Evolutionary conservation across 2,113 vertebrate genomes (phyloP), one percentile per base, ranked within the genome.

Genomic region (Podocnemis expansa): DNA sequence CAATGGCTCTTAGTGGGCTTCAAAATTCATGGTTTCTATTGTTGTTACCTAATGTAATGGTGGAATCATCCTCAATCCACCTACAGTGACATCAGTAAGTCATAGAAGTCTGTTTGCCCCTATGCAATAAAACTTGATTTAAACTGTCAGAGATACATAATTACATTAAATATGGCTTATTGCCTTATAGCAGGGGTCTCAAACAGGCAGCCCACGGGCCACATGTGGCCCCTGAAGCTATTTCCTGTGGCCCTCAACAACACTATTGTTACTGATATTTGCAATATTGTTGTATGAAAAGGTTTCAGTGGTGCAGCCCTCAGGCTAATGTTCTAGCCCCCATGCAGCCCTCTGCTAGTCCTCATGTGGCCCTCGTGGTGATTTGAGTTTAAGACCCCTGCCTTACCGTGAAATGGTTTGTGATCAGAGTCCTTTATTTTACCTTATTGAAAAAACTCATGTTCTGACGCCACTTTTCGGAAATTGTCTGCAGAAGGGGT

Each of bases 401-500:
- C 4, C 49, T 1, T 4, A 80, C 16, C 85, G 14, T 73, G 1
- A 2, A 60, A 25, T 4, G 4, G 38, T 89, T 89, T 3, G n/a
- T 5, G 6, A 12, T 49, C 51, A 31, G n/a, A 52, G 34, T 8
- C 11, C 43, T 6, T 86, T 21, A 10, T 63, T 92, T 47, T 27
- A 25, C 47, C 29, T 2, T 19, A 0, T 25, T 87, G 85, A 34
- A 31, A 38, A 3, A 13, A 80, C 5, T 84, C 10, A 6, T 31
- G 5, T 10, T 10, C 31, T 73, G 76, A 60, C 19, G 24, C 56
- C 38, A 8, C 0, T 0, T 17, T 54, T 47, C 3, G 3, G 63
- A 75, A 2, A 4, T 2, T 60, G 58, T 1, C 85, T 2, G 0
- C 4, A 43, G 80, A 63, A 45, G 25, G 51, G 12, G 14, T 1